Evolutionary conservation across 2,113 vertebrate species (phyloP).

Genomic region (Sminthopsis crassicaudata): DNA sequence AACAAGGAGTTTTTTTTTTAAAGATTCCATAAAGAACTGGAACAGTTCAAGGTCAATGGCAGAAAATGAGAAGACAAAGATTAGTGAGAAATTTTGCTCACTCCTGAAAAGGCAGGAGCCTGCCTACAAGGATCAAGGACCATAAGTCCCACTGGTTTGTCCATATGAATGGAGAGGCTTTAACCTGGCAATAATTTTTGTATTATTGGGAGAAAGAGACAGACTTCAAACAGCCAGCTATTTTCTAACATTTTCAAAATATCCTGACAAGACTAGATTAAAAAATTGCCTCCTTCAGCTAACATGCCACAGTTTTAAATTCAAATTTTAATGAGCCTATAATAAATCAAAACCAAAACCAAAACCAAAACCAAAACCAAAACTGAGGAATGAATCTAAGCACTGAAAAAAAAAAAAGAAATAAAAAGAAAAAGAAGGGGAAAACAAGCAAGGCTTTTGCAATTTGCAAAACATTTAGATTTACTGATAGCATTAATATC

Average conservation of each 20-base stretch:
- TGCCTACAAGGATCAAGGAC: neutral
- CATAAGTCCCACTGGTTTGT: neutral
- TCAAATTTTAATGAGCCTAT: neutral
- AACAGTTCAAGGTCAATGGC: neutral
- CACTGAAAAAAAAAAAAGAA: neutral
- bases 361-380: neutral
- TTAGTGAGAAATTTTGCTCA: neutral
- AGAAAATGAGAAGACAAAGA: neutral
- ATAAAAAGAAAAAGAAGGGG: neutral
- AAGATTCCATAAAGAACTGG: neutral
- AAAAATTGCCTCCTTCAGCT: neutral
- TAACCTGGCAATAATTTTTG: neutral
- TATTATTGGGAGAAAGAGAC: neutral
- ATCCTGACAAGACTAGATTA: neutral
- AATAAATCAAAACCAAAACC: neutral
- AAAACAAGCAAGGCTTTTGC: neutral
- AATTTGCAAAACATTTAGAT: slow-evolving; percentile 1
- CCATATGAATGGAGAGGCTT: neutral
- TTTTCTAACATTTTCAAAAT: neutral
- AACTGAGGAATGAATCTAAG: neutral
- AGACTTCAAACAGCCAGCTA: neutral
- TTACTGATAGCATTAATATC: slow-evolving; percentile 17
- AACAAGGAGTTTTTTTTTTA: neutral
- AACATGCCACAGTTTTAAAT: neutral
- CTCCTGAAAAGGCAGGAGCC: neutral